A percentile compares a stretch with the other conserved stretches of the same genome.
Conservation (phyloP, 2,113 vertebrate genomes). For the Varanus komodoensis region DNA sequence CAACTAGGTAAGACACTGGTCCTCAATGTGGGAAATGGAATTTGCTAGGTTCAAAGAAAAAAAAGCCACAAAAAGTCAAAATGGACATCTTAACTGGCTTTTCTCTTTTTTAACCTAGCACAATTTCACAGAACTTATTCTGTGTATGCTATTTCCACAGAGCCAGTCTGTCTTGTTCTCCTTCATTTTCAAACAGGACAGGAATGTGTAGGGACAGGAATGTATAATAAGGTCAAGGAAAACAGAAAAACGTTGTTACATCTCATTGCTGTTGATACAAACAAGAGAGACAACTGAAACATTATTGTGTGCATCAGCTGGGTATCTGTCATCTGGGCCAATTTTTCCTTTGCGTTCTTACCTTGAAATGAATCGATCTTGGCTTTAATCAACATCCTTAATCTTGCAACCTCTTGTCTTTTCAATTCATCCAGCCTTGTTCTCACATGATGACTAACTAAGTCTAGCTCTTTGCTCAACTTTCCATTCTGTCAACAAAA, state of each 20-base stretch:
- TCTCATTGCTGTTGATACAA: slow-evolving; percentile 3
- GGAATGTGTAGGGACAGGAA: neutral
- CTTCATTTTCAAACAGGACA: neutral
- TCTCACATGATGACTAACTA: slow-evolving; percentile 95
- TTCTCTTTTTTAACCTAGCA: slow-evolving; percentile 17
- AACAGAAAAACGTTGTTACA: slow-evolving; percentile 6
- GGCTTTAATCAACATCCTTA: slow-evolving; percentile 95
- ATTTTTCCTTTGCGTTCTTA: slow-evolving; percentile 71
- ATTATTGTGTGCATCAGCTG: slow-evolving; percentile 18
- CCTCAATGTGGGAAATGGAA: neutral
- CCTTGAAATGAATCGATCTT: slow-evolving; percentile 93
- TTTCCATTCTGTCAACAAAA: slow-evolving; percentile 87
- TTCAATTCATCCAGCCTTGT: slow-evolving; percentile 96
- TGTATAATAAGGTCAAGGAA: neutral
- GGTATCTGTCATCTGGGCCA: slow-evolving; percentile 25
- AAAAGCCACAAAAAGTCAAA: neutral
- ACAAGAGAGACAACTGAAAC: slow-evolving; percentile 16
- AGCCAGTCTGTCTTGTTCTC: slow-evolving; percentile 14
- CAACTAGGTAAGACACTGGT: neutral
- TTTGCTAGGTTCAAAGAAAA: neutral
- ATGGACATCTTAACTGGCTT: neutral
- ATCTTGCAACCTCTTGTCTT: slow-evolving; percentile 93
- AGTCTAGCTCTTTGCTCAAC: slow-evolving; percentile 94
- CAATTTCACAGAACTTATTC: neutral
- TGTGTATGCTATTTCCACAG: neutral